Evolutionary conservation across 2,113 vertebrate genomes (phyloP), one percentile per base, ranked within the genome.

Genomic region (Chaenogobius annularis): DNA sequence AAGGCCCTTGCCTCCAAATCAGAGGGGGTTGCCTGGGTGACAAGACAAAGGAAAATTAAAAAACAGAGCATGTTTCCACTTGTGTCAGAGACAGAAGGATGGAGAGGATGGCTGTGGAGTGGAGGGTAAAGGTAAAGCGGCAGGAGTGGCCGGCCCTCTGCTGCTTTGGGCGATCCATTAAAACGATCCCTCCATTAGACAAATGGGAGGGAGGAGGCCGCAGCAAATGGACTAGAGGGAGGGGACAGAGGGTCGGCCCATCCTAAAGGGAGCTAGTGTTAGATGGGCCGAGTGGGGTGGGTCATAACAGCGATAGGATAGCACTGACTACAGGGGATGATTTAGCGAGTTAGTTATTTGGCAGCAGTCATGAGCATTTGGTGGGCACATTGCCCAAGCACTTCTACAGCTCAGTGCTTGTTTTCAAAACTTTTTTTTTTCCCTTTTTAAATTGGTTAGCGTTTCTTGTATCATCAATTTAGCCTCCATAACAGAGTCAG

Each of bases 121-220:
- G 80, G 78, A 87, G 65, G 72, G 69, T 75, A 89, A 83, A 85
- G 78, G 79, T 82, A 79, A 75, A 81, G 83, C 83, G 86, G 85
- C 80, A 81, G 55, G 69, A 76, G 72, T 66, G 73, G 80, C 80
- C 80, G 58, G 77, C 83, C 88, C 77, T 82, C 73, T 78, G 79
- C 78, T 83, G 78, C 87, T 85, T 83, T 84, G 77, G 85, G 85
- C 83, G 84, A 82, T 89, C 84, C 83, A 88, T 88, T 89, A 88
- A 87, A 90, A 84, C 62, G 78, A 90, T 89, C 84, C 85, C 75
- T 89, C 82, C 86, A 85, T 90, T 87, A 90, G 80, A 88, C 79
- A 87, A 90, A 87, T 85, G 87, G 78, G 81, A 77, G 77, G 76
- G 80, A 81, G 75, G 78, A 87, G 82, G 79, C 77, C 83, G 83